These are phyloP conservation scores for Cygnus atratus DNA, from an alignment of 2,113 vertebrate genomes.

Conservation along the genomic window DNA sequence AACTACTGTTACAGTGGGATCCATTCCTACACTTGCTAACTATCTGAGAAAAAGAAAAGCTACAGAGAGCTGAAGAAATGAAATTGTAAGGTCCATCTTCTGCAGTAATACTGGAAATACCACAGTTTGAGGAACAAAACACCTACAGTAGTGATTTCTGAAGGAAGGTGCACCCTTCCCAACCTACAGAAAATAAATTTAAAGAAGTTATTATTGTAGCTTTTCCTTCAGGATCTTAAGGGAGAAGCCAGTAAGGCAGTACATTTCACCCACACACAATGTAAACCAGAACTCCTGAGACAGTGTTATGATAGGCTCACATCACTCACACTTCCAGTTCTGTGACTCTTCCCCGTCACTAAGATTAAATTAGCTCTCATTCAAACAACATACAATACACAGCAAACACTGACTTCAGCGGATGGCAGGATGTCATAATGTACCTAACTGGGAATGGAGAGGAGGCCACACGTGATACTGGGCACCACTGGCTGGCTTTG, in stretches of 20 bases:
- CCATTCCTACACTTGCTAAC: neutral
- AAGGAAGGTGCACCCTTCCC: neutral
- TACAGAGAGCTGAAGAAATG: neutral
- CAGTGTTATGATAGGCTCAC: rapidly evolving
- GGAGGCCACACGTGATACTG: neutral
- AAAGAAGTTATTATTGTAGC: neutral
- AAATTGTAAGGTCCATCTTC: neutral
- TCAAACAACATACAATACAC: neutral
- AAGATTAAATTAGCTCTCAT: neutral
- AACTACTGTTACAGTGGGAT: neutral
- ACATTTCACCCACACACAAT: neutral
- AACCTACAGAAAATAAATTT: neutral
- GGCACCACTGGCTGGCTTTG: too few relatives aligned
- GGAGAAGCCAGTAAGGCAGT: neutral
- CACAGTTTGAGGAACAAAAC: neutral
- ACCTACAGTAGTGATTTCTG: neutral
- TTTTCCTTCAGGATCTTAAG: neutral
- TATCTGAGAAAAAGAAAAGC: neutral
- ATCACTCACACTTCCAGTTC: neutral
- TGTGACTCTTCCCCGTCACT: neutral
- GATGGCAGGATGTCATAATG: neutral
- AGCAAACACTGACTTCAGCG: rapidly evolving
- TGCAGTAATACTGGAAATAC: neutral
- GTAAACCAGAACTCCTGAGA: neutral
- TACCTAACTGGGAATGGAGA: rapidly evolving